Evolutionary conservation across 2,113 vertebrate species (phyloP).

Genomic region (Periophthalmodon schlosseri): DNA sequence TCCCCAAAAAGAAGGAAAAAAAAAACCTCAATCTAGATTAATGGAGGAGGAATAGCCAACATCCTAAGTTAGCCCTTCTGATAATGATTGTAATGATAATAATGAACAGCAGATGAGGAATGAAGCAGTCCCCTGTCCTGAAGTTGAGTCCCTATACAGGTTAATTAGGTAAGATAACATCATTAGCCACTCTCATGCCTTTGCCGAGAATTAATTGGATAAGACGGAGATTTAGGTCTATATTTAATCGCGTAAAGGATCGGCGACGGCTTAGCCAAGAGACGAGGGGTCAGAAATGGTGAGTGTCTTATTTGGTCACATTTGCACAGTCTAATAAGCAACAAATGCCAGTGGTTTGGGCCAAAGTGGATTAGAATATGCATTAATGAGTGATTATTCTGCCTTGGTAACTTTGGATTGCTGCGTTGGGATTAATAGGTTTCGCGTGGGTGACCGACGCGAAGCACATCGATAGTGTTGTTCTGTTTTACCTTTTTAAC

Average conservation of each 20-base stretch:
- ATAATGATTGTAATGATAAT: slow-evolving; percentile 80
- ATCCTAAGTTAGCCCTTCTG: slow-evolving; percentile 76
- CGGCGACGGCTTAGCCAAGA: slow-evolving; percentile 67
- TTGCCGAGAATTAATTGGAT: slow-evolving; percentile 81
- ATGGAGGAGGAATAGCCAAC: slow-evolving; percentile 70
- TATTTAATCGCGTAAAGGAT: slow-evolving; percentile 80
- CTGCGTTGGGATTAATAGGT: slow-evolving; percentile 6
- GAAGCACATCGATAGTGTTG: not conserved
- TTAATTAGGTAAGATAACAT: slow-evolving; percentile 88
- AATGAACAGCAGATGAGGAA: slow-evolving; percentile 80
- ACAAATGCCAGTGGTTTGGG: slow-evolving; percentile 43
- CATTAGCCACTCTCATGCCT: slow-evolving; percentile 81
- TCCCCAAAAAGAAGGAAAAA: slow-evolving; percentile 43
- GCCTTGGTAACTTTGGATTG: slow-evolving; percentile 50
- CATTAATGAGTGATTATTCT: slow-evolving; percentile 40
- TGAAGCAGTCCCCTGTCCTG: slow-evolving; percentile 76
- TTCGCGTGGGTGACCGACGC: not conserved
- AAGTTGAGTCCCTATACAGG: slow-evolving; percentile 80
- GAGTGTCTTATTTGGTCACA: slow-evolving; percentile 74
- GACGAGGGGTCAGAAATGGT: slow-evolving; percentile 61
- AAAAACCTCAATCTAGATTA: slow-evolving; percentile 73
- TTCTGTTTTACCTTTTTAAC: not conserved
- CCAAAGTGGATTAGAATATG: slow-evolving; percentile 30
- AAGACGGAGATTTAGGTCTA: slow-evolving; percentile 76
- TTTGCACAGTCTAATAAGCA: slow-evolving; percentile 70